Conservation (phyloP, 2,113 vertebrate genomes). For the Pterocles burchelli region DNA sequence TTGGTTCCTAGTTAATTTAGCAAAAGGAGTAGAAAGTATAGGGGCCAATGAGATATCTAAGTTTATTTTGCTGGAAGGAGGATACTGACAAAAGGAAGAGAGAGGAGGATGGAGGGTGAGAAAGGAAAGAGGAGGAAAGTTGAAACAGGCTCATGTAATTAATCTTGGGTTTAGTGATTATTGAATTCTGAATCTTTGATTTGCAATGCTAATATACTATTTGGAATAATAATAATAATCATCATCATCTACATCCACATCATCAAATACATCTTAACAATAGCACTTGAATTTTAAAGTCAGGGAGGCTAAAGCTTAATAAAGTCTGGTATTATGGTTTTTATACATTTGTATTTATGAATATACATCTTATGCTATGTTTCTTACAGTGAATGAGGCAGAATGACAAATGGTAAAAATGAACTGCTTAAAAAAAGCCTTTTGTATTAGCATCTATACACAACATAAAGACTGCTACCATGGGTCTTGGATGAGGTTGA, state of each 20-base stretch:
- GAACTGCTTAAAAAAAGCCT: neutral
- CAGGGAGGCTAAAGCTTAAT: neutral
- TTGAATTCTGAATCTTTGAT: neutral
- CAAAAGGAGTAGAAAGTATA: neutral
- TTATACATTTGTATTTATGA: neutral
- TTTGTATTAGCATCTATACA: neutral
- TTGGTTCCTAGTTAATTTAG: neutral
- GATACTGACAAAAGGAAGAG: neutral
- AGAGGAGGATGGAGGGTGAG: neutral
- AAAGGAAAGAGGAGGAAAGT: neutral
- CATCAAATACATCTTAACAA: neutral
- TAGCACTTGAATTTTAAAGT: neutral
- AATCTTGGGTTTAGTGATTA: neutral
- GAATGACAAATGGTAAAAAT: neutral
- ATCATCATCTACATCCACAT: too few relatives aligned
- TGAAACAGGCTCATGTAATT: neutral
- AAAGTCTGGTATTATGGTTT: neutral
- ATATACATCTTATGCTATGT: neutral
- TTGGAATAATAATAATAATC: neutral
- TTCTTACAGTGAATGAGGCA: neutral
- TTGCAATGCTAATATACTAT: neutral
- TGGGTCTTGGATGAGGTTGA: neutral
- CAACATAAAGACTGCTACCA: neutral
- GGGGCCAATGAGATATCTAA: neutral
- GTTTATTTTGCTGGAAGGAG: neutral